Percentiles rank a stretch among this genome's conserved stretches.
These are phyloP conservation scores for Lordiphosa collinella DNA, from an alignment of 1,140 invertebrate species.

Conservation along the genomic window DNA sequence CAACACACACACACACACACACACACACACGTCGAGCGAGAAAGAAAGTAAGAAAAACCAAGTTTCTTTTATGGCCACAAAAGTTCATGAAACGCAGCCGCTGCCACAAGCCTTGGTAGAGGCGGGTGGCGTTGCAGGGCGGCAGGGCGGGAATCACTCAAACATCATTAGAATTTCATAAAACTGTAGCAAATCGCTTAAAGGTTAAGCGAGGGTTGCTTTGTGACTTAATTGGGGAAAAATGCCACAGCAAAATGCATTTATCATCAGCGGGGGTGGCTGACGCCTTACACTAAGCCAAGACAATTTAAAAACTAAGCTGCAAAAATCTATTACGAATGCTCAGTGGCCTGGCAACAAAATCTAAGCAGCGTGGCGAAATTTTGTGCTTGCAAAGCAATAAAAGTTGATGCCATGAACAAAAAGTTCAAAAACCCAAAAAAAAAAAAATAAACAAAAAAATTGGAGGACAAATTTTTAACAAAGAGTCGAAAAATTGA, in stretches of 20 bases:
- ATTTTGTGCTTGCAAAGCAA: constrained; percentile 60
- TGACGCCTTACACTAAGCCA: constrained; percentile 33
- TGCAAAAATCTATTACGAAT: constrained; percentile 51
- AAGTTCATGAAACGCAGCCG: constrained; percentile 60
- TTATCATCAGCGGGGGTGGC: constrained; percentile 39
- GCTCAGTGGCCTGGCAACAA: background rate
- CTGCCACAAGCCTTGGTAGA: constrained; percentile 10
- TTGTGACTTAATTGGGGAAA: constrained; percentile 49
- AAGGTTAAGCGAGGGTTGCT: constrained; percentile 34
- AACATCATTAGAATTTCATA: constrained; percentile 69
- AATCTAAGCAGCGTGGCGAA: constrained; percentile 58
- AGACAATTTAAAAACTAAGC: constrained; percentile 49
- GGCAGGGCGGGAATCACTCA: constrained; percentile 15
- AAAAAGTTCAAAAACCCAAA: constrained; percentile 16
- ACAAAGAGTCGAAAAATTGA: constrained; percentile 3
- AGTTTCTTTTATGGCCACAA: constrained; percentile 53
- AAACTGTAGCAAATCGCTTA: constrained; percentile 43
- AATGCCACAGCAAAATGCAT: constrained; percentile 61
- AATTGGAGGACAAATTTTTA: background rate
- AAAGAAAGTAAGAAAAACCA: constrained; percentile 4
- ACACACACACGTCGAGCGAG: constrained; percentile 6
- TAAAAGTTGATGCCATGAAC: constrained; percentile 51
- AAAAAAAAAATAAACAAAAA: constrained; percentile 3
- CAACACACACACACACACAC: constrained; percentile 26
- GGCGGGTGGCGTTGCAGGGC: background rate